phyloP scores from a whole-genome alignment of 35 echinoderm and acorn worm genomes.

The Patiria miniata region DNA sequence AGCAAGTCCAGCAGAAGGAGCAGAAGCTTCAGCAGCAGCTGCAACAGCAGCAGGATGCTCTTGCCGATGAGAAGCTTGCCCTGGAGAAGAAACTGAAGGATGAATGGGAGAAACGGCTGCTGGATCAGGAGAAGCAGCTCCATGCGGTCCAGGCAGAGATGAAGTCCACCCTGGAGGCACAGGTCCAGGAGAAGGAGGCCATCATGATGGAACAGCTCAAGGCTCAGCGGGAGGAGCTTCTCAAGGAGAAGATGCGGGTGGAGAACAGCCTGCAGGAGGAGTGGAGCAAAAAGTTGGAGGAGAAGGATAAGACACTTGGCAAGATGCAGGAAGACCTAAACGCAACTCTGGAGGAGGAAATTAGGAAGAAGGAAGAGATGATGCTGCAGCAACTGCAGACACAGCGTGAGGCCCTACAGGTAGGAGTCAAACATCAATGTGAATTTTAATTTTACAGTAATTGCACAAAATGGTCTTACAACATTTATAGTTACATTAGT shows the following conservation, averaged over 20 bases:
- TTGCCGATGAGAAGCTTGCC: constrained; percentile 48
- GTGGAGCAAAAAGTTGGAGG: constrained; percentile 69
- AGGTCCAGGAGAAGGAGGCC: constrained; percentile 77
- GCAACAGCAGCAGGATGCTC: constrained; percentile 64
- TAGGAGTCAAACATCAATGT: too few species aligned
- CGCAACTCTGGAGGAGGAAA: constrained; percentile 64
- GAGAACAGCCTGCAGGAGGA: constrained; percentile 64
- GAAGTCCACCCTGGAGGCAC: constrained; percentile 63
- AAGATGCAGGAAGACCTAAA: constrained; percentile 63
- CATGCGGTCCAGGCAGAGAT: constrained; percentile 62
- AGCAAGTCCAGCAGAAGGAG: constrained; percentile 64
- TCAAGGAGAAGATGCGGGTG: constrained; percentile 58
- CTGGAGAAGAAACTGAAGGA: constrained; percentile 56
- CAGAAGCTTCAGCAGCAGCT: constrained; percentile 63
- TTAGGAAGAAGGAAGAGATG: constrained; percentile 73
- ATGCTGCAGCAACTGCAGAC: constrained; percentile 80
- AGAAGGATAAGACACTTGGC: constrained; percentile 78
- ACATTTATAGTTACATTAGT: too few species aligned
- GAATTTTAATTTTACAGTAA: too few species aligned
- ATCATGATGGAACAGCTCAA: constrained; percentile 81
- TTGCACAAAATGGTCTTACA: too few species aligned
- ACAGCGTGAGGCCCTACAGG: constrained; percentile 61
- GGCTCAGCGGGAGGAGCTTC: constrained; percentile 69
- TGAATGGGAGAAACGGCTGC: constrained; percentile 54
- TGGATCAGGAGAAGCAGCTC: constrained; percentile 64